phyloP scores from a whole-genome alignment of 2,888 invertebrate species.

The Pycnomerus fuliginosus region DNA sequence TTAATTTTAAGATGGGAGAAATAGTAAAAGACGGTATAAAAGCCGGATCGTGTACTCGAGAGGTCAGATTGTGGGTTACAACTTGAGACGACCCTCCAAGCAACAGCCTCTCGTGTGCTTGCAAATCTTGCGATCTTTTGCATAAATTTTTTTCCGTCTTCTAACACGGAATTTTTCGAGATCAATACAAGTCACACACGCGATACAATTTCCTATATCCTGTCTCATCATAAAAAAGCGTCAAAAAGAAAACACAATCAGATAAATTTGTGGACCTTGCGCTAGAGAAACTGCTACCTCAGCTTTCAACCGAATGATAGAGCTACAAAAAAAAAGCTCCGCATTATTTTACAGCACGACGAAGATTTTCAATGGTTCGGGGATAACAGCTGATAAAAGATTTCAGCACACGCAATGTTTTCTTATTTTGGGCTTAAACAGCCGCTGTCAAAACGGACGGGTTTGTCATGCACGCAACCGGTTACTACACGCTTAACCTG shows the following conservation, averaged over 20 bases:
- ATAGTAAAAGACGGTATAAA: slow-evolving; percentile 6
- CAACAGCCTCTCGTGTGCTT: slow-evolving; percentile 16
- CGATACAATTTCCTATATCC: too few species aligned
- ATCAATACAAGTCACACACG: slow-evolving; percentile 10
- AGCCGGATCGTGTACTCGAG: slow-evolving; percentile 17
- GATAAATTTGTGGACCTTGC: slow-evolving; percentile 9
- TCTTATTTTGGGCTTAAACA: too few species aligned
- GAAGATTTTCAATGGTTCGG: too few species aligned
- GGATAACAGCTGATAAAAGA: too few species aligned
- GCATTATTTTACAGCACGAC: too few species aligned
- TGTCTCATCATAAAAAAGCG: slow-evolving; percentile 6
- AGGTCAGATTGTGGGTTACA: slow-evolving; percentile 25
- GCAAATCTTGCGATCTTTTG: not conserved
- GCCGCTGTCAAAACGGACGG: too few species aligned
- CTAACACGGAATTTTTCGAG: not conserved
- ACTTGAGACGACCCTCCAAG: slow-evolving; percentile 26
- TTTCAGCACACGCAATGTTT: too few species aligned
- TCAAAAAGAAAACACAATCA: slow-evolving; percentile 16
- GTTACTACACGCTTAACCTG: too few species aligned
- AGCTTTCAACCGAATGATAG: slow-evolving; percentile 9
- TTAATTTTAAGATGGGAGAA: not conserved
- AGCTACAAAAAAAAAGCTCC: too few species aligned
- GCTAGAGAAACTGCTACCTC: slow-evolving; percentile 9
- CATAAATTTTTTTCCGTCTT: not conserved
- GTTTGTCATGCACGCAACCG: too few species aligned